Base-by-base conservation (phyloP, 2,797 vertebrate genomes). In the Notamacropus eugenii region DNA sequence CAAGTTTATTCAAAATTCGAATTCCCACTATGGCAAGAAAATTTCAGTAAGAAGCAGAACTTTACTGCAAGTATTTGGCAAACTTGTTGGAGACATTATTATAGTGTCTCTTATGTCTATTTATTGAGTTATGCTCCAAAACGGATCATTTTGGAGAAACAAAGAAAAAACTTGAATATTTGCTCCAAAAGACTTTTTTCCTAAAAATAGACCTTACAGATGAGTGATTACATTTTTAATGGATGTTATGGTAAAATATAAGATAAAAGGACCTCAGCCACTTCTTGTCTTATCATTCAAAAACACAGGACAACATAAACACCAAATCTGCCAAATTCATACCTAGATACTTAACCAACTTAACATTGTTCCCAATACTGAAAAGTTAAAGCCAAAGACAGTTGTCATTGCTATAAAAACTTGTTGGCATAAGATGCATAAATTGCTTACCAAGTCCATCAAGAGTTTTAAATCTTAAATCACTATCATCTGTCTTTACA, bases 141-240 rank as follows among this genome's bases (percentile, higher is more conserved):
- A 92, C 93, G 62, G 94, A 96, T 96, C 50, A 93, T n/a, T 94
- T 96, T 92, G 96, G 97, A 97, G 93, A 94, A 97, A n/a, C 54
- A 92, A 19, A 96, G 93, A 50, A 56, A 91, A 94, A 91, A 90
- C 14, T 0, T 46, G 34, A n/a, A 93, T 94, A 93, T 58, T 96
- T 27, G 92, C 96, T 93, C 94, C 90, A 91, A 95, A 97, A 95
- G 91, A 93, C 74, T 93, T 97, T 95, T 52, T 14, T 11, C 28
- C 13, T 93, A 62, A 93, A 93, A 98, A 93, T 24, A 92, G 11
- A 91, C 97, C 96, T 96, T 97, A 96, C 0, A 3, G 54, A 92
- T 93, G 91, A 98, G 93, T 55, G 82, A 95, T 54, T 98, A 59
- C 29, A 90, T 97, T 58, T 97, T 34, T 94, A 97, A 96, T 95